These are phyloP conservation scores for Pygoscelis adeliae DNA, from an alignment of 2,113 vertebrate genomes.

Conservation along the genomic window DNA sequence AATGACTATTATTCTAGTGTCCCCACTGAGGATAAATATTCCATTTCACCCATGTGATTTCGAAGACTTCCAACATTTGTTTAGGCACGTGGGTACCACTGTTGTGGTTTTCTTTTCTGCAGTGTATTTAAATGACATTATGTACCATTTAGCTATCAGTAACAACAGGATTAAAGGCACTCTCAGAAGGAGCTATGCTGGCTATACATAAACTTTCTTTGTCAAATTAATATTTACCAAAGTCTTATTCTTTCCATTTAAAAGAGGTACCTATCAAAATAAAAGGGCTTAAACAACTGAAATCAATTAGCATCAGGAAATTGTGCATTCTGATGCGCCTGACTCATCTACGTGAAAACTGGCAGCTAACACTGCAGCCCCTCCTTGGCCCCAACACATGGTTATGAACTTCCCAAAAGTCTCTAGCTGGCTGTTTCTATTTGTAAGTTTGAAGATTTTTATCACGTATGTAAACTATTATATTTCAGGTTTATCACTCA, in stretches of 20 bases:
- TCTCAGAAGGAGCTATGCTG: not conserved
- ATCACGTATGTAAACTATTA: not conserved
- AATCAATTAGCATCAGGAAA: slow-evolving; percentile 21
- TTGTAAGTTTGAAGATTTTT: slow-evolving; percentile 25
- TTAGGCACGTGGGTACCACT: not conserved
- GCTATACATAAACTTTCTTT: not conserved
- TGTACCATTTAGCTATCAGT: not conserved
- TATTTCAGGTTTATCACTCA: slow-evolving; percentile 34
- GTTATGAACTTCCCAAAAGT: not conserved
- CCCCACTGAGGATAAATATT: not conserved
- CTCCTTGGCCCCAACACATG: not conserved
- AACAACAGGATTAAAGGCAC: not conserved
- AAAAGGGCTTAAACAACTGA: not conserved
- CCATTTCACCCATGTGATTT: not conserved
- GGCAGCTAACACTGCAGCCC: not conserved
- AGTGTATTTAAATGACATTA: not conserved
- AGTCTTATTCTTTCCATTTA: not conserved
- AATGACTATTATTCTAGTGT: not conserved
- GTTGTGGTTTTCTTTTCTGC: not conserved
- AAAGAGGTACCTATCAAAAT: not conserved
- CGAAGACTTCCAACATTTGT: not conserved
- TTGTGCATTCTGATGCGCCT: not conserved
- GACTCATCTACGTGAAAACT: slow-evolving; percentile 40
- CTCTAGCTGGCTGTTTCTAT: slow-evolving; percentile 42
- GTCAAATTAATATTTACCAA: not conserved